Evolutionary conservation across 2,888 invertebrate species (phyloP).

Genomic region (Agrotis segetum): DNA sequence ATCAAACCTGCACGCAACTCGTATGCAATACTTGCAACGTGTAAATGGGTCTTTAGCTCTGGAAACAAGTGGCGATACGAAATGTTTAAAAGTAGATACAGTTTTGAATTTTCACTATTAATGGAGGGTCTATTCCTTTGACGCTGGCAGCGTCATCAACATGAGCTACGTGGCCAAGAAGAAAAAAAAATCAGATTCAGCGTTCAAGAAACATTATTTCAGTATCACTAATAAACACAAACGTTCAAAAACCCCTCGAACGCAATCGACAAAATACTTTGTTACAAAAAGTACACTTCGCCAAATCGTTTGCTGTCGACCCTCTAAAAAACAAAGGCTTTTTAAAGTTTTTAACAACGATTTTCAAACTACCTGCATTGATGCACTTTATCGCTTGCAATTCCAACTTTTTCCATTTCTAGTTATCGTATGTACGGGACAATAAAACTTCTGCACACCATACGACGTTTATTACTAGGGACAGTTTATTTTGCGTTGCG

Average conservation of each 20-base stretch:
- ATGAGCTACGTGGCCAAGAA: too few relatives aligned
- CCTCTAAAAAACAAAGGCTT: conserved; percentile 27
- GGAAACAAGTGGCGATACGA: too few relatives aligned
- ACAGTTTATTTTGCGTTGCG: conserved; percentile 55
- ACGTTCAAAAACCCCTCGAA: background rate
- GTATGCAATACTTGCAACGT: too few relatives aligned
- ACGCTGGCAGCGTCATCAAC: too few relatives aligned
- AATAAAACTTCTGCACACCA: conserved; percentile 53
- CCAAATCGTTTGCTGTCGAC: conserved; percentile 6
- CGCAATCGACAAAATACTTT: conserved; percentile 1
- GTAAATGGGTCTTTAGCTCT: too few relatives aligned
- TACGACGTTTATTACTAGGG: conserved; percentile 54
- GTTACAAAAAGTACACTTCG: conserved; percentile 8
- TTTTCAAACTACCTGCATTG: conserved; percentile 35
- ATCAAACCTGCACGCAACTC: too few relatives aligned
- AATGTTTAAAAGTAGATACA: too few relatives aligned
- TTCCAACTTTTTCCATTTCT: conserved; percentile 66
- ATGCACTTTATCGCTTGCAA: conserved; percentile 62
- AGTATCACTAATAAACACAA: background rate
- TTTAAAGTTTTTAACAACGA: conserved; percentile 34
- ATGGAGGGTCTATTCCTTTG: too few relatives aligned
- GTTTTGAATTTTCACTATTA: too few relatives aligned
- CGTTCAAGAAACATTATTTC: background rate
- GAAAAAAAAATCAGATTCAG: too few relatives aligned
- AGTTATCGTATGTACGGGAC: conserved; percentile 48